These are phyloP conservation scores for Ochropleura leucogaster DNA, from an alignment of 2,888 invertebrate species.

Conservation along the genomic window DNA sequence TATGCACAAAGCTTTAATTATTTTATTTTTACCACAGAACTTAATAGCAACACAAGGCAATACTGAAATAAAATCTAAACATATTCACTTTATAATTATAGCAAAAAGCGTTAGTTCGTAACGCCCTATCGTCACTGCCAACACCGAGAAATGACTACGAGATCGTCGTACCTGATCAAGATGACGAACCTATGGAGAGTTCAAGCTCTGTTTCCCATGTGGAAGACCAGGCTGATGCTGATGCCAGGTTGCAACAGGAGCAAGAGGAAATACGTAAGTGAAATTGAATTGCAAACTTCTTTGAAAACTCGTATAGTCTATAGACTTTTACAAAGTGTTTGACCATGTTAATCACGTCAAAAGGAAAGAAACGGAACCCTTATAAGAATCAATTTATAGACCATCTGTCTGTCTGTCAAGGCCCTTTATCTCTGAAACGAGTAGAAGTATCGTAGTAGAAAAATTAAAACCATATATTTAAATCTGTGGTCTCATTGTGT, in stretches of 20 bases:
- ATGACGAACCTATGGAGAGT: constrained; percentile 82
- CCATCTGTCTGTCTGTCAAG: no score
- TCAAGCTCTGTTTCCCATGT: constrained; percentile 76
- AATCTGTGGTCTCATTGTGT: no score
- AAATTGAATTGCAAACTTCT: neutral
- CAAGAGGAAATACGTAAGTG: constrained; percentile 91
- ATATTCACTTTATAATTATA: constrained; percentile 62
- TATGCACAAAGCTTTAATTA: neutral
- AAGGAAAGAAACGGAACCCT: no score
- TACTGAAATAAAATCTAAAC: neutral
- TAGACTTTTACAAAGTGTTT: constrained; percentile 8
- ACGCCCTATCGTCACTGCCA: constrained; percentile 95
- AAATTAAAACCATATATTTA: no score
- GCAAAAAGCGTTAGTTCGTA: constrained; percentile 93
- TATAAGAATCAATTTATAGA: no score
- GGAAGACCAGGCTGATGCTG: constrained; percentile 97
- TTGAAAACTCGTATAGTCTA: neutral
- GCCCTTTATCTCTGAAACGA: no score
- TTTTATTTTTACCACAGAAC: neutral
- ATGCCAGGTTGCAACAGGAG: constrained; percentile 93
- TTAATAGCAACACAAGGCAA: neutral
- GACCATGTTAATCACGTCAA: neutral
- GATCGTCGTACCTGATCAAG: constrained; percentile 98
- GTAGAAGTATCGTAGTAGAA: no score
- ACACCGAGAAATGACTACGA: constrained; percentile 99